These are phyloP conservation scores for Toxostoma redivivum DNA, from an alignment of 2,113 vertebrate species.

Conservation along the genomic window DNA sequence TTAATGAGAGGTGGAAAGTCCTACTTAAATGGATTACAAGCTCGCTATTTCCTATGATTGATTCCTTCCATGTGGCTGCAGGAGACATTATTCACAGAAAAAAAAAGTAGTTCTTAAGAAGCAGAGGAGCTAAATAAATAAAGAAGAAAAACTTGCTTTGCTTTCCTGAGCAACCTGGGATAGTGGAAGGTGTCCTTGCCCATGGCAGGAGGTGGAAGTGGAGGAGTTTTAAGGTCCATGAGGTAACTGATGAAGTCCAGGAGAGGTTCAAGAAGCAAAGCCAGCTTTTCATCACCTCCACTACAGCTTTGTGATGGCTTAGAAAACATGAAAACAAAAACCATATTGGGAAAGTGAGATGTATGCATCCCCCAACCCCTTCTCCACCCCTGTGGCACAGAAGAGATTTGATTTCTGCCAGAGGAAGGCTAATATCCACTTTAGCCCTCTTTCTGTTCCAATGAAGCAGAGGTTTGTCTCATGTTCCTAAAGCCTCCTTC, in stretches of 20 bases:
- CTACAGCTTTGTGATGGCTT: neutral
- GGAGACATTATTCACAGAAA: neutral
- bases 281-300: neutral
- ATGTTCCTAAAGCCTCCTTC: neutral
- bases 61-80: constrained; percentile 5
- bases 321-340: neutral
- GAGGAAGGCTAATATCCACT: neutral
- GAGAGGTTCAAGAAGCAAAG: neutral
- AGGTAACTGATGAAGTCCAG: neutral
- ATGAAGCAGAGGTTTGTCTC: neutral
- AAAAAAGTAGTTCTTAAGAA: neutral
- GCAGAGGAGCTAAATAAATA: neutral
- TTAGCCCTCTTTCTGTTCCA: neutral
- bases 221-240: neutral
- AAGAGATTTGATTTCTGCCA: neutral
- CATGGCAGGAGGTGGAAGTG: neutral
- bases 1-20: constrained; percentile 46
- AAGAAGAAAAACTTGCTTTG: neutral
- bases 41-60: constrained; percentile 26
- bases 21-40: constrained; percentile 41
- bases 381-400: neutral
- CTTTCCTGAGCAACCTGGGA: neutral
- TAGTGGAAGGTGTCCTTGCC: neutral
- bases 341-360: neutral
- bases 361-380: neutral